Percentiles rank a stretch among this genome's conserved stretches.
Evolutionary conservation across 64 coral and sea anemone genomes (phyloP).

Genomic region (Porites australiensis): DNA sequence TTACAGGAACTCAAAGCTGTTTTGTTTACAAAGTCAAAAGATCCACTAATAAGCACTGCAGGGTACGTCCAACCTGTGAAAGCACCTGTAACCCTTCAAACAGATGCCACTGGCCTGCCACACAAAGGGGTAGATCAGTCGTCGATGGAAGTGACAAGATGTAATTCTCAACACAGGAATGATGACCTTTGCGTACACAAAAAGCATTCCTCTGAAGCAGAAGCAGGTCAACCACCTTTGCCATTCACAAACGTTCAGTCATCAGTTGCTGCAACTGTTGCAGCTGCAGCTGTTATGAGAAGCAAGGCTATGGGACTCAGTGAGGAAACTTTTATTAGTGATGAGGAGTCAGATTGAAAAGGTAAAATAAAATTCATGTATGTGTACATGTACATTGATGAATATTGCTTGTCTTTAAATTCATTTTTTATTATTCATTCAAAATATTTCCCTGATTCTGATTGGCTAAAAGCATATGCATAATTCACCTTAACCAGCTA

Average conservation of each 20-base stretch:
- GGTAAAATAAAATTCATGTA: background rate
- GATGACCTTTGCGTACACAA: background rate
- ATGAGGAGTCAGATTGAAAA: slow-evolving; percentile 52
- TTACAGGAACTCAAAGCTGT: slow-evolving; percentile 90
- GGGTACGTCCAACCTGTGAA: slow-evolving; percentile 84
- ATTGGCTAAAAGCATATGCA: no score
- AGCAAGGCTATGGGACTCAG: slow-evolving; percentile 30
- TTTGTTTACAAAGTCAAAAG: slow-evolving; percentile 78
- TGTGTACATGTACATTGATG: no score
- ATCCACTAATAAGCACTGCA: slow-evolving; percentile 78
- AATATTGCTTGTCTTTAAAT: background rate
- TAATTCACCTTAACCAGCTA: no score
- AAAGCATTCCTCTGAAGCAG: background rate
- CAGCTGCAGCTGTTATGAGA: slow-evolving; percentile 60
- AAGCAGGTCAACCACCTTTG: background rate
- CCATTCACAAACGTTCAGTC: slow-evolving; percentile 10
- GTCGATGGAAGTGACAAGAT: background rate
- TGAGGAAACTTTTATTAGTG: slow-evolving; percentile 62
- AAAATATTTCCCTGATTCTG: no score
- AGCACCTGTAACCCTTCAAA: background rate
- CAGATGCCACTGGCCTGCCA: background rate
- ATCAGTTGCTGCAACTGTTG: slow-evolving; percentile 72
- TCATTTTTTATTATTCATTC: no score
- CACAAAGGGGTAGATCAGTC: background rate
- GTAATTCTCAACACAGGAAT: background rate